phyloP scores from a whole-genome alignment of 2,113 vertebrate genomes.

The Protomyctophum bolini region DNA sequence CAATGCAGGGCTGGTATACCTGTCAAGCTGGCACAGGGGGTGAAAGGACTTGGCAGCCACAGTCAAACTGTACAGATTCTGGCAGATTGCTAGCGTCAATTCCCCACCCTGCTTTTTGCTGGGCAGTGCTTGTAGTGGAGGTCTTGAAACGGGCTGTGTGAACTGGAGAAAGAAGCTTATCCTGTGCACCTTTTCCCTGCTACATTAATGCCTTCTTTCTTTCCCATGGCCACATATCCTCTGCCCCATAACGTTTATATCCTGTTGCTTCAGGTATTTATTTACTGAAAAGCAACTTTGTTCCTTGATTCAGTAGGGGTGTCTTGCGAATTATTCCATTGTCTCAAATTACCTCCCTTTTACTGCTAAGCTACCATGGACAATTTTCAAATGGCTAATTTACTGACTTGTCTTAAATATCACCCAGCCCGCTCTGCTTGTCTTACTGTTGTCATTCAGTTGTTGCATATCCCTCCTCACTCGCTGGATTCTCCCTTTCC shows the following conservation, averaged over 20 bases:
- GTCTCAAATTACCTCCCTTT: conserved; percentile 47
- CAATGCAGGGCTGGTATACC: no score
- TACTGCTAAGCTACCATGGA: conserved; percentile 59
- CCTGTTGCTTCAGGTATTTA: conserved; percentile 3
- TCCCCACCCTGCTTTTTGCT: no score
- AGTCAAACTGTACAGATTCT: no score
- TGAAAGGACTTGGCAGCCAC: no score
- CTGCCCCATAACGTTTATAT: conserved; percentile 6
- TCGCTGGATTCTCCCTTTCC: conserved; percentile 27
- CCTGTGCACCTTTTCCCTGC: neutral
- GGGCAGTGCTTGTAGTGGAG: no score
- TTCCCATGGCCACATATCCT: neutral
- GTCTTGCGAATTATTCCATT: conserved; percentile 42
- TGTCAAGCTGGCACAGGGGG: no score
- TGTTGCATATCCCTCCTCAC: conserved; percentile 25
- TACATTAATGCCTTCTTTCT: neutral
- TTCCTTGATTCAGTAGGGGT: conserved; percentile 24
- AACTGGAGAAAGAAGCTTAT: neutral
- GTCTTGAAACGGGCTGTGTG: neutral
- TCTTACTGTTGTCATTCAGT: conserved; percentile 40
- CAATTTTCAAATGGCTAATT: conserved; percentile 53
- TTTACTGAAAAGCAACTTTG: conserved; percentile 48
- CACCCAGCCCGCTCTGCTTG: neutral
- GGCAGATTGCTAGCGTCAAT: no score
- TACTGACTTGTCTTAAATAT: conserved; percentile 57